Conservation (phyloP, 2,113 vertebrate species). For the Buteo buteo region DNA sequence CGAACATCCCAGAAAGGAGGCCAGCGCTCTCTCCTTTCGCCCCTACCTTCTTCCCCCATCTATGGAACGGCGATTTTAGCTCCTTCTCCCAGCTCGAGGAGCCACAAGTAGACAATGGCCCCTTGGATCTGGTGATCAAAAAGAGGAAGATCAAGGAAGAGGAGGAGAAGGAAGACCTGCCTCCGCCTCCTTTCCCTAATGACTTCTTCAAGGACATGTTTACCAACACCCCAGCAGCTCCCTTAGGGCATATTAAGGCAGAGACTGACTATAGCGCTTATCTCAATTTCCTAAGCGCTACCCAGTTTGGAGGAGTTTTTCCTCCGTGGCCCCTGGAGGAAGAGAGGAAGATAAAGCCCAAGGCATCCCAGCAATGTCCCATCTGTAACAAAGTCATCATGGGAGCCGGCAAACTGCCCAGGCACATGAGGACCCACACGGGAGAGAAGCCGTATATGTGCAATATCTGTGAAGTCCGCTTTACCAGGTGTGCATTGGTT, state of each 20-base stretch:
- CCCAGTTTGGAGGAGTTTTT: conserved; percentile 89
- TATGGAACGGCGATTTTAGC: conserved; percentile 87
- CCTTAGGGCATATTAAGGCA: conserved; percentile 87
- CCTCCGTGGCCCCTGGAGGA: conserved; percentile 95
- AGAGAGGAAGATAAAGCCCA: conserved; percentile 96
- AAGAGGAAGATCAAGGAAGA: conserved; percentile 94
- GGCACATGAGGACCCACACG: conserved; percentile 97
- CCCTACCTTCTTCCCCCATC: conserved; percentile 89
- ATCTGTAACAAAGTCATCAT: conserved; percentile 99
- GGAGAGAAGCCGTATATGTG: conserved; percentile 99
- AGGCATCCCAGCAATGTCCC: conserved; percentile 96
- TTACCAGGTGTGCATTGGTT: conserved; percentile 86
- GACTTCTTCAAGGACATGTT: conserved; percentile 93
- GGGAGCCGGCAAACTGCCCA: conserved; percentile 94
- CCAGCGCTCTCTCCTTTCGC: conserved; percentile 84
- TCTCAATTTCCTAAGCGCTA: conserved; percentile 91
- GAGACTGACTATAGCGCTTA: conserved; percentile 91
- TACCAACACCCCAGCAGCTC: conserved; percentile 68
- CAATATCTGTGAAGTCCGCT: conserved; percentile 96
- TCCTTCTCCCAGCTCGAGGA: conserved; percentile 83
- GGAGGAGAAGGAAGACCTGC: conserved; percentile 88
- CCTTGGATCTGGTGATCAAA: conserved; percentile 90
- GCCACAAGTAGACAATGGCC: conserved; percentile 75
- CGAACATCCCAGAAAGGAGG: conserved; percentile 82
- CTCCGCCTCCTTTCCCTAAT: conserved; percentile 77